These are phyloP conservation scores for Psilanteris sp. DNA, from an alignment of 1,140 invertebrate genomes.

Conservation along the genomic window DNA sequence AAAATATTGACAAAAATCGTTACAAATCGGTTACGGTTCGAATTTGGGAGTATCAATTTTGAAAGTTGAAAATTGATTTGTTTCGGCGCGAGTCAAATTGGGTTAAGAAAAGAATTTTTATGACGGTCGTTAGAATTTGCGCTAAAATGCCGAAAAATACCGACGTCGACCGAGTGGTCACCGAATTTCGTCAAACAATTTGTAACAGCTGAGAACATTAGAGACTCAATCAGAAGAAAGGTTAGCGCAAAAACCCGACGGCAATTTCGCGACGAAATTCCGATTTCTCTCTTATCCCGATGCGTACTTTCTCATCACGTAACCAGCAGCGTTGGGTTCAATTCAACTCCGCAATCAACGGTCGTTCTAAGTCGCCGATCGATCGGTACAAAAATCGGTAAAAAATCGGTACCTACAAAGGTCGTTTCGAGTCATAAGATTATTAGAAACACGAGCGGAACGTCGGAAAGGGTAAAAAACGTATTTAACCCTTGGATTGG, in stretches of 20 bases:
- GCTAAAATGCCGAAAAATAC: constrained; percentile 36
- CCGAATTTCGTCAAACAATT: constrained; percentile 22
- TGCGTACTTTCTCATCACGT: constrained; percentile 46
- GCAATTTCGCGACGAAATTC: constrained; percentile 56
- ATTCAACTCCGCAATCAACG: too few relatives aligned
- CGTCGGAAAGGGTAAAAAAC: too few relatives aligned
- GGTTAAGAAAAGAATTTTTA: constrained; percentile 32
- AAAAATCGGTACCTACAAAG: too few relatives aligned
- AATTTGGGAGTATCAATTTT: too few relatives aligned
- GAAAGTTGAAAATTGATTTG: too few relatives aligned
- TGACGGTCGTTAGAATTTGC: constrained; percentile 14
- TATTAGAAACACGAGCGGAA: too few relatives aligned
- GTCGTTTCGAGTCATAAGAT: too few relatives aligned
- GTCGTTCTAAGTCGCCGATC: too few relatives aligned
- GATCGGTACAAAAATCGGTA: too few relatives aligned
- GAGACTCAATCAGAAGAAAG: constrained; percentile 51
- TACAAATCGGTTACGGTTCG: too few relatives aligned
- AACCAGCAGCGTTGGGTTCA: constrained; percentile 35
- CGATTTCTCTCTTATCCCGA: constrained; percentile 55
- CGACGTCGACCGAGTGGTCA: constrained; percentile 6
- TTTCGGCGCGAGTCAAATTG: constrained; percentile 28
- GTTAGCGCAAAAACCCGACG: constrained; percentile 41
- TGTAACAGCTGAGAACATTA: constrained; percentile 42
- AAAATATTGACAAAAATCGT: too few relatives aligned
- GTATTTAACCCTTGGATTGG: constrained; percentile 26